Percentiles rank a stretch among this genome's conserved stretches.
Evolutionary conservation across 2,797 vertebrate species (phyloP).

Genomic region (Bufotes viridis): DNA sequence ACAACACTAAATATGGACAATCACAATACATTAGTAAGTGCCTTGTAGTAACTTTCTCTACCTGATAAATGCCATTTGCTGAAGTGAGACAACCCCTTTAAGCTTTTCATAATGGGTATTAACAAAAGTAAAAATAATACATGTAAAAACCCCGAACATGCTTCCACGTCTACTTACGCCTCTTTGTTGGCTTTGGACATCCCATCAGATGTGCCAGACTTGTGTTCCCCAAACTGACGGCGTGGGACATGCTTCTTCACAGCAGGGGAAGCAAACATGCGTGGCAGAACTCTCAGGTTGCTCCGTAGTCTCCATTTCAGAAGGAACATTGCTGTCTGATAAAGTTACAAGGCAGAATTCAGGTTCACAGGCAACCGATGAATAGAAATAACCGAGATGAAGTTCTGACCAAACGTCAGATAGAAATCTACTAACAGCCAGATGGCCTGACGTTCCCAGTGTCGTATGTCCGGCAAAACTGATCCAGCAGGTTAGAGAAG

Average conservation of each 20-base stretch:
- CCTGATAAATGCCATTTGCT: too few species aligned
- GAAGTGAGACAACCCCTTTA: too few species aligned
- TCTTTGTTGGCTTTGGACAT: background rate
- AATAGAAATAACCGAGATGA: background rate
- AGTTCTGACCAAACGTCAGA: background rate
- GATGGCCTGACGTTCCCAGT: background rate
- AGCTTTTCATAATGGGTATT: background rate
- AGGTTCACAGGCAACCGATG: background rate
- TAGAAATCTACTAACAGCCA: background rate
- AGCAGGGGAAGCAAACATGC: background rate
- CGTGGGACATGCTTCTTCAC: background rate
- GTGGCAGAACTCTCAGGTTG: background rate
- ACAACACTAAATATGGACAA: too few species aligned
- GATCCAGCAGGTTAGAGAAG: background rate
- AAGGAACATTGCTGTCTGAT: slow-evolving; percentile 13
- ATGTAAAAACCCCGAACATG: too few species aligned
- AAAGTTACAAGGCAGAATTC: background rate
- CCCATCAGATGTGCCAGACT: background rate
- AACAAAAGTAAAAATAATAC: background rate
- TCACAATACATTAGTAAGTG: too few species aligned
- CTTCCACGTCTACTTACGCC: background rate
- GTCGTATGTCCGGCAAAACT: background rate
- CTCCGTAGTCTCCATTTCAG: slow-evolving; percentile 27
- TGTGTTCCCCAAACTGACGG: slow-evolving; percentile 30
- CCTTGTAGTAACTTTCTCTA: too few species aligned